Base-by-base conservation (phyloP, 2,113 vertebrate genomes). In the Stigmatopora argus region DNA sequence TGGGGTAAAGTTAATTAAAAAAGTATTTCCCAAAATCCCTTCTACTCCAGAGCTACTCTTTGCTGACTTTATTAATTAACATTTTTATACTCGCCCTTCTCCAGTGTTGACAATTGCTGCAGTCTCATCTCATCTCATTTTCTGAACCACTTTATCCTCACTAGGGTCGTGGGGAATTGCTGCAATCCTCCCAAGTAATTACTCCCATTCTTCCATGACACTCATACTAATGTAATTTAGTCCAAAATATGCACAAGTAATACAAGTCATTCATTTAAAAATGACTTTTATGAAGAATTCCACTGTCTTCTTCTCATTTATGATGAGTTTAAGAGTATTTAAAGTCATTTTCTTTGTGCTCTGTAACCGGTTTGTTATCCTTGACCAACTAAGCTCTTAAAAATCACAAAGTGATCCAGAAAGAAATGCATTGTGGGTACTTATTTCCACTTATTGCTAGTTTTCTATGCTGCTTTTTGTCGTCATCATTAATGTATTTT, bases 41-140 rank as follows among this genome's bases (percentile, higher is more conserved):
- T 52, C 26, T 10, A 64, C 75, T 82, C 64, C 71, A 71, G 51
- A 63, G 65, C 60, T 65, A 49, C 64, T 75, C 75, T 79, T 65
- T 61, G 64, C 70, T 76, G 70, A 72, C 64, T 74, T 77, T 80
- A 86, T 88, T 86, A 81, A 87, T 88, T 84, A 85, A 59, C 45
- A 48, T 52, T 69, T 69, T 80, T 79, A 58, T 62, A 5, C 17
- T 62, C 44, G 26, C 51, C 65, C 66, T 65, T 63, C 51, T 69
- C 26, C 26, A 41, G 49, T 63, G 67, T 71, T 11, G 64, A 67
- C 65, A 71, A 62, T 67, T 77, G 80, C 26, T 31, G 26, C 26
- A 31, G 26, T 31, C 26, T 31, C 26, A 31, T 31, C 26, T 31
- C 26, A 31, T 31, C 26, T 31, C 26, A 31, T 31, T 31, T 31